Evolutionary conservation across 2,113 vertebrate genomes (phyloP).

Genomic region (Prietella phreatophila): DNA sequence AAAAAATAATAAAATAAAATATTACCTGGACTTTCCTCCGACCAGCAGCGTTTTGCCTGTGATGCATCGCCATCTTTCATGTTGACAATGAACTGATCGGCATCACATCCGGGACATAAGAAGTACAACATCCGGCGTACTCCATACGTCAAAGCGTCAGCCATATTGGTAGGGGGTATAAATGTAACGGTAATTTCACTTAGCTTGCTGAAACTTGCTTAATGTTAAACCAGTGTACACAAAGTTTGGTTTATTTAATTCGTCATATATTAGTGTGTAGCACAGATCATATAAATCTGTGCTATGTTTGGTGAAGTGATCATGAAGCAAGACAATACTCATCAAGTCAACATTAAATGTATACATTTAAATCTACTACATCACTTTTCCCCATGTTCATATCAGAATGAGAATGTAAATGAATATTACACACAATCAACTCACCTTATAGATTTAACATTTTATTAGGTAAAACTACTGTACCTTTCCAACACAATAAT

Average conservation of each 20-base stretch:
- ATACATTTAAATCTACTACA: too few species aligned
- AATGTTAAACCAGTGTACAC: neutral
- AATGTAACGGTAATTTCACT: neutral
- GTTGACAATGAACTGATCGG: slow-evolving; percentile 83
- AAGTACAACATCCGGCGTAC: neutral
- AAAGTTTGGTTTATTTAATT: neutral
- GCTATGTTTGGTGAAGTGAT: too few species aligned
- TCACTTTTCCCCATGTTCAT: too few species aligned
- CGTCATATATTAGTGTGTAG: neutral
- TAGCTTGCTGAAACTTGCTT: neutral
- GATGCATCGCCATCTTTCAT: slow-evolving; percentile 99
- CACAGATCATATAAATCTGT: too few species aligned
- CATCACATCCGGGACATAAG: slow-evolving; percentile 78
- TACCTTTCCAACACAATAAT: neutral
- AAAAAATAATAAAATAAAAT: neutral
- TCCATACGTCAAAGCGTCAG: neutral
- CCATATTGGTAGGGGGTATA: neutral
- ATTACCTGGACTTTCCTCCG: slow-evolving; percentile 96
- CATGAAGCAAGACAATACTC: too few species aligned
- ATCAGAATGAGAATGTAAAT: too few species aligned
- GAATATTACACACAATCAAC: too few species aligned
- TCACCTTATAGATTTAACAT: too few species aligned
- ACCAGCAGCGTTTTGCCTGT: slow-evolving; percentile 97
- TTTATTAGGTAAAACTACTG: too few species aligned
- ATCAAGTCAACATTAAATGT: too few species aligned